These are phyloP conservation scores for Spinus olivaceus DNA, from an alignment of 2,797 vertebrate species.

Conservation along the genomic window DNA sequence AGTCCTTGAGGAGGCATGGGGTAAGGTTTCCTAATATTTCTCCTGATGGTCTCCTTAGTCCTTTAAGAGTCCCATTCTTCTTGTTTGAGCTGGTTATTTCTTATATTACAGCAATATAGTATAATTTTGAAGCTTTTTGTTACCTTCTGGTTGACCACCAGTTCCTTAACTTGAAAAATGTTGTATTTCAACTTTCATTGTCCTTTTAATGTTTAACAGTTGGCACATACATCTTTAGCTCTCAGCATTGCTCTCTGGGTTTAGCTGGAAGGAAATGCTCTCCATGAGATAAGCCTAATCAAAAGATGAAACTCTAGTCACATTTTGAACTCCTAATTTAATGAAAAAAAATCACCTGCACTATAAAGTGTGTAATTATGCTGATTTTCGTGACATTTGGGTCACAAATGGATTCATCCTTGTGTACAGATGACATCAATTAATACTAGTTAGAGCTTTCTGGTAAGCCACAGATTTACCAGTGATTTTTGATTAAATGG, in stretches of 20 bases:
- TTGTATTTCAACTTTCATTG: not conserved
- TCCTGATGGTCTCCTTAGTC: not conserved
- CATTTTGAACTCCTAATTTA: conserved; percentile 65
- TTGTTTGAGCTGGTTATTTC: not conserved
- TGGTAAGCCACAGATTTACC: conserved; percentile 40
- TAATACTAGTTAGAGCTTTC: conserved; percentile 63
- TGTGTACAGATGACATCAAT: conserved; percentile 70
- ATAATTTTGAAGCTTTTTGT: not conserved
- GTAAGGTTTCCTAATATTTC: not conserved
- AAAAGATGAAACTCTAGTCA: conserved; percentile 56
- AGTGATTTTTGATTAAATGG: conserved; percentile 54
- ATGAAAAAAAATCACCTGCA: conserved; percentile 69
- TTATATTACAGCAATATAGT: not conserved
- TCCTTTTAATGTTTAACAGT: not conserved
- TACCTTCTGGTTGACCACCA: not conserved
- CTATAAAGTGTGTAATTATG: conserved; percentile 69
- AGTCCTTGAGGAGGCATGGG: not conserved
- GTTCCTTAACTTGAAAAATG: not conserved
- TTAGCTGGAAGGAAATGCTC: conserved; percentile 43
- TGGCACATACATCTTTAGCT: not conserved
- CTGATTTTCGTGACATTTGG: conserved; percentile 72
- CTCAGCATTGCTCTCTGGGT: fast-evolving
- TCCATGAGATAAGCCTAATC: conserved; percentile 57
- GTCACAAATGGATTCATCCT: conserved; percentile 77
- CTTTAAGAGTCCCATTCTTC: not conserved